These are phyloP conservation scores for Galago senegalensis DNA, from an alignment of 2,797 vertebrate species.

Conservation along the genomic window DNA sequence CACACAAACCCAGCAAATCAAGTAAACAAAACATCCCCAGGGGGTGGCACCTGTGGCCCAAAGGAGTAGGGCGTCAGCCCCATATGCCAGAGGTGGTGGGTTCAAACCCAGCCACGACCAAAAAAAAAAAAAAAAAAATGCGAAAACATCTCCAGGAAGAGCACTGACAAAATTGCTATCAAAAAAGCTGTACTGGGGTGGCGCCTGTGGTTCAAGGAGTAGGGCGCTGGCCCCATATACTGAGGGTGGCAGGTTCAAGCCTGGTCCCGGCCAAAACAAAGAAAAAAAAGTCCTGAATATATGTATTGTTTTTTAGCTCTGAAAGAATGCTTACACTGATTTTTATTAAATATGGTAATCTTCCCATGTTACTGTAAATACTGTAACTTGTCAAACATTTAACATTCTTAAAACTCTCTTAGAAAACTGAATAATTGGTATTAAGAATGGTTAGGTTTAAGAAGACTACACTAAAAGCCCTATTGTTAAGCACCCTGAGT, in stretches of 20 bases:
- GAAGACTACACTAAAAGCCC: background rate
- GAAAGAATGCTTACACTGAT: background rate
- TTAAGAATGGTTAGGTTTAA: background rate
- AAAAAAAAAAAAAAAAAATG: no score
- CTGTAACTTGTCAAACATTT: background rate
- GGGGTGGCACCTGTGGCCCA: background rate
- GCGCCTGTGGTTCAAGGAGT: no score
- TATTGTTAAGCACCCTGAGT: background rate
- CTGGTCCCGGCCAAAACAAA: no score
- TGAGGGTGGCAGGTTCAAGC: no score
- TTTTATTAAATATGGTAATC: background rate
- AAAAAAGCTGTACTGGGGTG: no score
- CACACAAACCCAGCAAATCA: background rate
- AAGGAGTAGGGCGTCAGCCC: no score
- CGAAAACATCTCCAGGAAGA: background rate
- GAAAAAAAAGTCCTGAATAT: background rate
- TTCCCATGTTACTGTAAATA: background rate
- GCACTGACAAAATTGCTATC: background rate
- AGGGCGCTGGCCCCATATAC: no score
- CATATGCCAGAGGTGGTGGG: no score
- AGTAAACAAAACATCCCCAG: background rate
- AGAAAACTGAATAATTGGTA: slow-evolving; percentile 15
- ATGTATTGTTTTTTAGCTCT: background rate
- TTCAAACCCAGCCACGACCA: no score
- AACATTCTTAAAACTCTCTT: slow-evolving; percentile 14